Conservation (phyloP, 2,113 vertebrate genomes). For the Pogonocichla stellata region DNA sequence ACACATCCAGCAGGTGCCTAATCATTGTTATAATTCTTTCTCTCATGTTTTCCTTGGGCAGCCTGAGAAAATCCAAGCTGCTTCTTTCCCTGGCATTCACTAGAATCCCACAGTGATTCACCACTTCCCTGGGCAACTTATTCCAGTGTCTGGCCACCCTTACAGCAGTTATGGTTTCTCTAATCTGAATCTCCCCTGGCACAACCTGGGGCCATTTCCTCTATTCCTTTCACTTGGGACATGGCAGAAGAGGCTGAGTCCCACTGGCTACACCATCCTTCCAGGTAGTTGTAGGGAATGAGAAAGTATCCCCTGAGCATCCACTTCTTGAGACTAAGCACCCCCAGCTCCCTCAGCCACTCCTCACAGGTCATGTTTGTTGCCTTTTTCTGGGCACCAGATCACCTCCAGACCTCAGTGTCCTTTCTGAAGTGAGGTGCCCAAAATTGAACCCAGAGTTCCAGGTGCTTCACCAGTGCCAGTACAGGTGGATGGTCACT, state of each 20-base stretch:
- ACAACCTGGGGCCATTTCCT: not conserved
- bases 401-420: not conserved
- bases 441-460: not conserved
- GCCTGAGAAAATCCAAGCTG: too few relatives aligned
- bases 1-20: too few relatives aligned
- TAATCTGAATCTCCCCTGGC: not conserved
- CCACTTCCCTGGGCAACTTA: not conserved
- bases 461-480: not conserved
- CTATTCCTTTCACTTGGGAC: not conserved
- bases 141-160: not conserved
- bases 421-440: not conserved
- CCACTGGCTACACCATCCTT: not conserved
- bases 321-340: not conserved
- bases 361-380: rapidly evolving
- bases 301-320: not conserved
- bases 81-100: too few relatives aligned
- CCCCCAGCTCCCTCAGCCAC: not conserved
- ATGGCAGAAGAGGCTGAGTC: not conserved
- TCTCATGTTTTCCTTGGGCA: too few relatives aligned
- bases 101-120: too few relatives aligned
- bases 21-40: too few relatives aligned
- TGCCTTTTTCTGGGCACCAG: not conserved
- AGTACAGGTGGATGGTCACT: not conserved
- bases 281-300: not conserved
- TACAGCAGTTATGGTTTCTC: too few relatives aligned